phyloP scores from a whole-genome alignment of 53 echinoderm and acorn worm genomes.

The Echinometra lucunter region DNA sequence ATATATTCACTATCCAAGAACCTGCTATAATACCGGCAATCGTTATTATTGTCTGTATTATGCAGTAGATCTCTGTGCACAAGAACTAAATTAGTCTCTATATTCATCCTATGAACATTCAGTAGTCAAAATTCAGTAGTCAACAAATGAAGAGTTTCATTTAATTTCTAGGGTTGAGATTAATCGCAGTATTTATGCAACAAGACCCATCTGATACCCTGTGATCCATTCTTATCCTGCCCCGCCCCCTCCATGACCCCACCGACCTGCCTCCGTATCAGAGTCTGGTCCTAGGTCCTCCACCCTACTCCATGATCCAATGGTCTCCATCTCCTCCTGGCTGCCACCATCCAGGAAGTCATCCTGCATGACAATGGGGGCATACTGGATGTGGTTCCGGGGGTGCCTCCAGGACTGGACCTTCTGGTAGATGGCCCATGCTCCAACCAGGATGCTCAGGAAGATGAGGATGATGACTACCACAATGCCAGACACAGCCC shows the following conservation, averaged over 20 bases:
- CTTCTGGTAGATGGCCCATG: slow-evolving; percentile 74
- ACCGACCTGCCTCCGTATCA: not conserved
- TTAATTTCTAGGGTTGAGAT: no score
- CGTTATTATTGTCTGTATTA: no score
- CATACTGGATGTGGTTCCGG: slow-evolving; percentile 69
- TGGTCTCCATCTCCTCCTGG: slow-evolving; percentile 31
- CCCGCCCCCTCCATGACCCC: slow-evolving; percentile 1
- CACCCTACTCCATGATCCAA: slow-evolving; percentile 13
- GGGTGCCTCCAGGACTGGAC: slow-evolving; percentile 58
- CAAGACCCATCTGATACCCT: no score
- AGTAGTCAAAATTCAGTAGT: no score
- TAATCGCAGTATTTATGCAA: no score
- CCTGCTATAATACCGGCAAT: no score
- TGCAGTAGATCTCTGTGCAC: no score
- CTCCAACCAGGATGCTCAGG: slow-evolving; percentile 59
- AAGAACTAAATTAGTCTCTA: no score
- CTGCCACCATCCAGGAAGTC: slow-evolving; percentile 61
- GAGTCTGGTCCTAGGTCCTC: slow-evolving; percentile 39
- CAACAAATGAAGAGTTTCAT: no score
- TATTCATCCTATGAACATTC: no score
- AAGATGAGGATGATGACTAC: slow-evolving; percentile 71
- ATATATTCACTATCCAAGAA: no score
- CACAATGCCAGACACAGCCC: slow-evolving; percentile 72
- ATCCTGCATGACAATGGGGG: slow-evolving; percentile 70
- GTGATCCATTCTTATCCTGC: not conserved